phyloP scores from a whole-genome alignment of 2,113 vertebrate genomes.

The Todiramphus chloris region DNA sequence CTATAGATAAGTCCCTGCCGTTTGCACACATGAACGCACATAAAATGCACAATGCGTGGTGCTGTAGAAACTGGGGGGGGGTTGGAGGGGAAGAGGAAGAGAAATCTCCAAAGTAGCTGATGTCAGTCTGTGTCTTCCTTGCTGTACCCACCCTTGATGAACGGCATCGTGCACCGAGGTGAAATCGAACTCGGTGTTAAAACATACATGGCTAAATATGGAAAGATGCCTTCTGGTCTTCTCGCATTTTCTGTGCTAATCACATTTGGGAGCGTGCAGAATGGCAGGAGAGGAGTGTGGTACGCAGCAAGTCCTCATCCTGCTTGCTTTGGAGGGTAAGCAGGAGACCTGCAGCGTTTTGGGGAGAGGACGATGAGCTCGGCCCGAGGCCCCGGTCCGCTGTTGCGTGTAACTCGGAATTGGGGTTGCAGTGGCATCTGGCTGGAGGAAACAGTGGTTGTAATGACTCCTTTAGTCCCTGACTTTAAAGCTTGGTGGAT shows the following conservation, averaged over 20 bases:
- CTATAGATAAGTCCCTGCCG: constrained; percentile 7
- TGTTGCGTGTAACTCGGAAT: neutral
- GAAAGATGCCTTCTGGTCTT: constrained; percentile 43
- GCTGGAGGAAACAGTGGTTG: neutral
- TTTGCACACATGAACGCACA: constrained; percentile 17
- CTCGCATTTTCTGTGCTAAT: constrained; percentile 50
- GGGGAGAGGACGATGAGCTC: neutral
- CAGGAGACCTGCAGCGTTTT: constrained; percentile 18
- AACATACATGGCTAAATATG: constrained; percentile 28
- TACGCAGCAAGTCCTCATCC: neutral
- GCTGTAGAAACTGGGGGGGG: neutral
- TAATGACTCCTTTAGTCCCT: neutral
- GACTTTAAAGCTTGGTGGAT: neutral
- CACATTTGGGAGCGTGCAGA: constrained; percentile 21
- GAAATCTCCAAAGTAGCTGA: constrained; percentile 48
- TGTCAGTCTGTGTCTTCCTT: neutral
- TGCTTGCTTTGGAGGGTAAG: neutral
- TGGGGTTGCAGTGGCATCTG: neutral
- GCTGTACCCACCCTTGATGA: neutral
- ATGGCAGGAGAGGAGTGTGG: neutral
- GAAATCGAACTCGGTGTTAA: constrained; percentile 38
- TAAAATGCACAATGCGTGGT: constrained; percentile 8
- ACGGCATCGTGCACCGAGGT: neutral
- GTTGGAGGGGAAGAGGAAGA: neutral
- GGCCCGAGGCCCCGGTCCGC: neutral